Conservation (phyloP, 1,140 invertebrate genomes). For the Temnothorax curvispinosus region DNA sequence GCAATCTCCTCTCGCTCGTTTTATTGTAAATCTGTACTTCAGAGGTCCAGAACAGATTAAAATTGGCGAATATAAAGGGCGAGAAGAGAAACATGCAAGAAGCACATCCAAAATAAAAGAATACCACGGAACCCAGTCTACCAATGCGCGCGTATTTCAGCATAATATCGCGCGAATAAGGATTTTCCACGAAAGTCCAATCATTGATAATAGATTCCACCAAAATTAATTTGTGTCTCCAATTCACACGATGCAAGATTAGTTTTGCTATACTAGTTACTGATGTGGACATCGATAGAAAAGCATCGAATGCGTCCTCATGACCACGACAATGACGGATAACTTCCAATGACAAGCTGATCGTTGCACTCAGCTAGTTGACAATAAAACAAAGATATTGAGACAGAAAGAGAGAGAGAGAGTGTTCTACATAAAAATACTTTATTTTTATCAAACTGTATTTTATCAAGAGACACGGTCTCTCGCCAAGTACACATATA, state of each 20-base stretch:
- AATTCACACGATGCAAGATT: slow-evolving; percentile 11
- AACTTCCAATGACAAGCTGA: slow-evolving; percentile 47
- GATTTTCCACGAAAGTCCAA: neutral
- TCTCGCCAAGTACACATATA: too few species aligned
- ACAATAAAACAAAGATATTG: neutral
- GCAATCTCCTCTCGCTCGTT: neutral
- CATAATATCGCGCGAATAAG: slow-evolving; percentile 8
- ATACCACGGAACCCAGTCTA: neutral
- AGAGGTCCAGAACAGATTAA: neutral
- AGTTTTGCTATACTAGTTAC: slow-evolving; percentile 48
- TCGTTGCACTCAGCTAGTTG: slow-evolving; percentile 48
- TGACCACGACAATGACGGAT: slow-evolving; percentile 46
- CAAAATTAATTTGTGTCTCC: slow-evolving; percentile 9
- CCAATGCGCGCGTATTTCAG: neutral
- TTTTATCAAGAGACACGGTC: too few species aligned
- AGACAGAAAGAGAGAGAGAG: too few species aligned
- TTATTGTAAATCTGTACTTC: slow-evolving; percentile 8
- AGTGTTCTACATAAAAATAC: neutral
- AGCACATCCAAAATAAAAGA: slow-evolving; percentile 10
- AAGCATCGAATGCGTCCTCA: slow-evolving; percentile 46
- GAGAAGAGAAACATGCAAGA: slow-evolving; percentile 8
- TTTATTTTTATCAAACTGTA: neutral
- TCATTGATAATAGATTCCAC: slow-evolving; percentile 34
- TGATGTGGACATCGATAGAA: slow-evolving; percentile 47
- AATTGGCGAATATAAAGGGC: neutral